phyloP scores from a whole-genome alignment of 2,113 vertebrate genomes.

The Ranitomeya imitator region DNA sequence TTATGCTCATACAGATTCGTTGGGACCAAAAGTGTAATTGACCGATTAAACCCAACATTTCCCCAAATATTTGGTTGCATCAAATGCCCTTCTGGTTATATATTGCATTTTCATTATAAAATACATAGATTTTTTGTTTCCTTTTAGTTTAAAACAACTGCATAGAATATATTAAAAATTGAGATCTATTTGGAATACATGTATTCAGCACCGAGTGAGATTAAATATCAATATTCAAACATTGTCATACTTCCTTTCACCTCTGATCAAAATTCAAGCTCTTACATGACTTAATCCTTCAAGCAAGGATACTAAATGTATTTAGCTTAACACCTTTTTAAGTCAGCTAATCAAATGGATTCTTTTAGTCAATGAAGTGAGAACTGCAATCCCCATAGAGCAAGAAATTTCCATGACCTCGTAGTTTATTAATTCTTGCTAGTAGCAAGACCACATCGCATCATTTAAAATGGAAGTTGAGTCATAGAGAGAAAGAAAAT shows the following conservation, averaged over 20 bases:
- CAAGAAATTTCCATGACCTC: slow-evolving; percentile 39
- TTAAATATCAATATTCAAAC: slow-evolving; percentile 28
- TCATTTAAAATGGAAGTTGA: slow-evolving; percentile 28
- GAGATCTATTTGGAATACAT: slow-evolving; percentile 6
- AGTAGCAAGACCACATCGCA: slow-evolving; percentile 39
- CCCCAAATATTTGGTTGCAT: not conserved
- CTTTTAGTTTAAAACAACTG: not conserved
- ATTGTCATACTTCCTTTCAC: slow-evolving; percentile 48
- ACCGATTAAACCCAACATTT: not conserved
- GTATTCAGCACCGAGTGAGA: slow-evolving; percentile 29
- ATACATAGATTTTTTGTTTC: not conserved
- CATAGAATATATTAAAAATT: not conserved
- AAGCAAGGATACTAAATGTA: slow-evolving; percentile 51
- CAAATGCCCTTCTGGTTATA: not conserved
- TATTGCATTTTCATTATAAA: not conserved
- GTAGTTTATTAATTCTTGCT: slow-evolving; percentile 58
- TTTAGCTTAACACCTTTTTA: slow-evolving; percentile 59
- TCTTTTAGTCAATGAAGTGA: slow-evolving; percentile 61
- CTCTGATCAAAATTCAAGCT: slow-evolving; percentile 55
- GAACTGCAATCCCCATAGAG: slow-evolving; percentile 46
- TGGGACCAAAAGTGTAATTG: not conserved
- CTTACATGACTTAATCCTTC: slow-evolving; percentile 43
- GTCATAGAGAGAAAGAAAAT: not conserved
- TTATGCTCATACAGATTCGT: too few relatives aligned
- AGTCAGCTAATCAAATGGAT: slow-evolving; percentile 51